These are phyloP conservation scores for Anguilla japonica DNA, from an alignment of 2,113 vertebrate species.

Conservation along the genomic window DNA sequence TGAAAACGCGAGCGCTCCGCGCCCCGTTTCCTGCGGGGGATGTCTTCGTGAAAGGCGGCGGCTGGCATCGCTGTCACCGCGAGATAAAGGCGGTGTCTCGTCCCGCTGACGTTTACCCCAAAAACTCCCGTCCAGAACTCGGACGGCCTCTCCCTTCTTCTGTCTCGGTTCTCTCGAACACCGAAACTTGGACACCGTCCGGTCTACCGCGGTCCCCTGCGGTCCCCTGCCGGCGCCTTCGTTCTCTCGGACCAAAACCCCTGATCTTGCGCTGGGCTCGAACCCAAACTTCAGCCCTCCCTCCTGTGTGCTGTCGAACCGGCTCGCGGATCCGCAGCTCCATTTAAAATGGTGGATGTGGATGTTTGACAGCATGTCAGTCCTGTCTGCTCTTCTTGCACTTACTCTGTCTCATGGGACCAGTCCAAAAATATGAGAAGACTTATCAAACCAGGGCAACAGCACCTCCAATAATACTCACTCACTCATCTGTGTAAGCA, in stretches of 20 bases:
- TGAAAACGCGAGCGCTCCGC: neutral
- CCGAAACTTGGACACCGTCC: neutral
- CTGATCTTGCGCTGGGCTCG: neutral
- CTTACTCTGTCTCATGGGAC: too few relatives aligned
- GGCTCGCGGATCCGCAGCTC: too few relatives aligned
- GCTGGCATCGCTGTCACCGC: neutral
- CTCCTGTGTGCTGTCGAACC: neutral
- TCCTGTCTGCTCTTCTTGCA: too few relatives aligned
- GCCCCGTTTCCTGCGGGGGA: neutral
- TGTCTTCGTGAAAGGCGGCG: neutral
- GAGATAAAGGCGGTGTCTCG: neutral
- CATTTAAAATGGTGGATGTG: too few relatives aligned
- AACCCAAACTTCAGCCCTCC: neutral
- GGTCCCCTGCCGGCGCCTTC: neutral
- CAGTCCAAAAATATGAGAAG: too few relatives aligned
- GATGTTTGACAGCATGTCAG: too few relatives aligned
- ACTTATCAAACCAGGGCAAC: too few relatives aligned
- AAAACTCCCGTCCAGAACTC: too few relatives aligned
- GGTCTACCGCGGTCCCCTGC: neutral
- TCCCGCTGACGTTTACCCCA: neutral
- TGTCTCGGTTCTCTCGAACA: neutral
- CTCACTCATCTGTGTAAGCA: too few relatives aligned
- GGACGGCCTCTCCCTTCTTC: neutral
- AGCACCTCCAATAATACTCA: too few relatives aligned
- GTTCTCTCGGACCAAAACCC: too few relatives aligned